phyloP scores from a whole-genome alignment of 2,113 vertebrate genomes.

The Aptenodytes forsteri region DNA sequence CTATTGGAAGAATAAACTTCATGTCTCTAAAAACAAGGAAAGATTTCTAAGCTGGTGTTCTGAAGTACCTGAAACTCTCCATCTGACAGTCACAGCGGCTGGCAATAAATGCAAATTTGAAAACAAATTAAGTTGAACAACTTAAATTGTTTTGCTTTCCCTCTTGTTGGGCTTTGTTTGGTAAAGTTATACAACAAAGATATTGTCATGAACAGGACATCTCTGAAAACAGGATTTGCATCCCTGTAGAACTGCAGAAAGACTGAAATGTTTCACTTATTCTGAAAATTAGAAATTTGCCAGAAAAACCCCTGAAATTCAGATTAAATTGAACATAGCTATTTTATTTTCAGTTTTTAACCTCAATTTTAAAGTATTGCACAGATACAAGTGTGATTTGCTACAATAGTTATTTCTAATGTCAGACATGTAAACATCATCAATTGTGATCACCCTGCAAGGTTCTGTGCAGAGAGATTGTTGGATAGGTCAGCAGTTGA shows the following conservation, averaged over 20 bases:
- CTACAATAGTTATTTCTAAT: conserved; percentile 18
- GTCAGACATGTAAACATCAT: neutral
- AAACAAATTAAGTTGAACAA: conserved; percentile 28
- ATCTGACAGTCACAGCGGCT: neutral
- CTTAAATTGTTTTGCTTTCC: neutral
- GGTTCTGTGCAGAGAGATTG: neutral
- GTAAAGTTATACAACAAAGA: neutral
- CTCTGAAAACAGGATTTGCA: neutral
- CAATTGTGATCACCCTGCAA: neutral
- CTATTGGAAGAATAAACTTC: neutral
- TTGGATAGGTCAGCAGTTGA: neutral
- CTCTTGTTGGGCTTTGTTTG: neutral
- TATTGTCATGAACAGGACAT: neutral
- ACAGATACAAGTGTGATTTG: neutral
- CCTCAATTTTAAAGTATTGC: conserved; percentile 14
- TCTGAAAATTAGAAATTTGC: neutral
- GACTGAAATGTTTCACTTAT: conserved; percentile 9
- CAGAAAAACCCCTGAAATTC: neutral
- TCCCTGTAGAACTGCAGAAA: neutral
- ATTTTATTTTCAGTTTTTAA: neutral
- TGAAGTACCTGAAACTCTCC: neutral
- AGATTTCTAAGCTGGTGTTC: neutral
- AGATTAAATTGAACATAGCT: neutral
- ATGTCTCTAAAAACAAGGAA: neutral
- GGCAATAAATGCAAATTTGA: conserved; percentile 43